Conservation (phyloP, 2,797 vertebrate species). For the Helicolenus hilgendorfi region DNA sequence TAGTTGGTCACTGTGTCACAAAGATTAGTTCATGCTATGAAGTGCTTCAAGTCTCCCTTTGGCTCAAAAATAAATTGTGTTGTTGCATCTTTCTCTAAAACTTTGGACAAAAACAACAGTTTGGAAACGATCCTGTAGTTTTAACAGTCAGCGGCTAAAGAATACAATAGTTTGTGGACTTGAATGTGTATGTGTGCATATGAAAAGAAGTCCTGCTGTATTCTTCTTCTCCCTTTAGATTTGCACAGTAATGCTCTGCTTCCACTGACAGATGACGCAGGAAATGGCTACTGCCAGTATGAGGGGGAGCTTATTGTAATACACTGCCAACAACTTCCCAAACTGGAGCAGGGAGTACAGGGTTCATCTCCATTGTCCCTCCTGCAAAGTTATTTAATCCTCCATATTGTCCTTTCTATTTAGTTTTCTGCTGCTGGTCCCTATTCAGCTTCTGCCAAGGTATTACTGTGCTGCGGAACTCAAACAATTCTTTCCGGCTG, state of each 20-base stretch:
- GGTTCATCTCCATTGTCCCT: constrained; percentile 70
- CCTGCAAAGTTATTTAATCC: constrained; percentile 76
- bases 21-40: not conserved
- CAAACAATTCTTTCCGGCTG: constrained; percentile 23
- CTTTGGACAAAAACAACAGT: not conserved
- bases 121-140: not conserved
- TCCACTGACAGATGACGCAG: constrained; percentile 64
- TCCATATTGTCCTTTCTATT: constrained; percentile 66
- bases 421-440: constrained; percentile 46
- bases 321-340: constrained; percentile 78
- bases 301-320: constrained; percentile 59
- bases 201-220: not conserved
- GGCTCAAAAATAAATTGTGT: not conserved
- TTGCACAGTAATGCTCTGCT: constrained; percentile 23
- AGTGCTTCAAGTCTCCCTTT: not conserved
- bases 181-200: not conserved
- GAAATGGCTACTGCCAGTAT: constrained; percentile 60
- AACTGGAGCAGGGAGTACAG: constrained; percentile 66
- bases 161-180: not conserved
- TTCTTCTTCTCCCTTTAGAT: constrained; percentile 7
- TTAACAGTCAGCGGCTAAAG: not conserved
- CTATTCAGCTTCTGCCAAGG: constrained; percentile 70
- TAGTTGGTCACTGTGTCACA: not conserved
- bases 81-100: not conserved
- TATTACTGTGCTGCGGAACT: constrained; percentile 60